These are phyloP conservation scores for Achroia grisella DNA, from an alignment of 1,140 invertebrate species.

Conservation along the genomic window DNA sequence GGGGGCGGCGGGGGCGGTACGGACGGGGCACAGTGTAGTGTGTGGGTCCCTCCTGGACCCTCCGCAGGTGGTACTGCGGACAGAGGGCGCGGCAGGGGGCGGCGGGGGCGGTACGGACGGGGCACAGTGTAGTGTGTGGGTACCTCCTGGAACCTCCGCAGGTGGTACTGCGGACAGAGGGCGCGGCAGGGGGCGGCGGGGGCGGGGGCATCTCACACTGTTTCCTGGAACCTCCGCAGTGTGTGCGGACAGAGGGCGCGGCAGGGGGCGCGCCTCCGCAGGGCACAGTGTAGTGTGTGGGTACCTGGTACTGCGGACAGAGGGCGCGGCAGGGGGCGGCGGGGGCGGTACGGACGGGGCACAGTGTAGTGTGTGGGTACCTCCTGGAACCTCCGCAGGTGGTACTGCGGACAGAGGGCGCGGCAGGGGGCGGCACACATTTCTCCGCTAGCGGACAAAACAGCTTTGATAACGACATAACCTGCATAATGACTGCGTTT, in stretches of 20 bases:
- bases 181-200: no score
- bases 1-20: no score
- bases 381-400: constrained; percentile 52
- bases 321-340: constrained; percentile 41
- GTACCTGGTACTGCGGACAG: constrained; percentile 57
- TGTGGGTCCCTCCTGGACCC: constrained; percentile 57
- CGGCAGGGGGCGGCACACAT: constrained; percentile 42
- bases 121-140: not conserved
- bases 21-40: no score
- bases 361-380: constrained; percentile 20
- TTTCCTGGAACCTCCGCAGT: constrained; percentile 49
- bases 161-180: constrained; percentile 51
- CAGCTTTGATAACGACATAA: no score
- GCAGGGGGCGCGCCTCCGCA: constrained; percentile 17
- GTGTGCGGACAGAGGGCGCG: constrained; percentile 47
- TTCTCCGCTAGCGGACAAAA: constrained; percentile 50
- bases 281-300: constrained; percentile 14
- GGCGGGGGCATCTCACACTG: no score
- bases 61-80: constrained; percentile 48
- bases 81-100: constrained; percentile 41
- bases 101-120: no score
- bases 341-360: constrained; percentile 18
- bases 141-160: constrained; percentile 54
- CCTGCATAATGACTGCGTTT: constrained; percentile 54
- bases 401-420: constrained; percentile 51